Evolutionary conservation across 2,113 vertebrate genomes (phyloP), one percentile per base, ranked within the genome.

Genomic region (Megalops atlanticus): DNA sequence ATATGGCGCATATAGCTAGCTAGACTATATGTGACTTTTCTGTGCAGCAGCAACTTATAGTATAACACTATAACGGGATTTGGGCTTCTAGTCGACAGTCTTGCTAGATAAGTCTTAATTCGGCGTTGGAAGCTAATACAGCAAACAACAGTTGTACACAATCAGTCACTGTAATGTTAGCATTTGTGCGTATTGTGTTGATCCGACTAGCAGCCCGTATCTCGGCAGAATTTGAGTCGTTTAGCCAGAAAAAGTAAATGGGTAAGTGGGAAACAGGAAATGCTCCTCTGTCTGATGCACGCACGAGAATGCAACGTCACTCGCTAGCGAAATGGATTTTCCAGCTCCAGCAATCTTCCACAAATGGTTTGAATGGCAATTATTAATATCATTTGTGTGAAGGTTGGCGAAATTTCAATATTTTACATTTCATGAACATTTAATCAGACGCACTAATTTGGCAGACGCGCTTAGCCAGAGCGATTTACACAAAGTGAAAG

Each of bases 251-350:
- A 39, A 73, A 73, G 4, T 72, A 36, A 39, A 16, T 4, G 36
- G 15, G 35, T 39, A 18, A 38, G 70, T 73, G 36, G 15, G 38
- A 73, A 39, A 35, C 70, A 73, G 70, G 70, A 73, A 73, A 73
- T 73, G 70, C 16, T 73, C 7, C 14, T 38, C 69, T 71, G 70
- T 27, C 3, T 40, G 70, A 36, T 73, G 33, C 70, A 18, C 15
- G 14, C 21, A 21, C 38, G 11, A 24, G 38, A 73, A 38, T 6
- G 18, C 33, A 21, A 27, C 58, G n/a, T n/a, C 4, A 31, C 58
- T 31, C 10, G 21, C 21, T 52, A 52, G n/a, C n/a, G n/a, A n/a
- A n/a, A n/a, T n/a, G n/a, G n/a, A n/a, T n/a, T n/a, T n/a, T n/a
- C n/a, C n/a, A n/a, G n/a, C n/a, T n/a, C n/a, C n/a, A n/a, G n/a